phyloP scores from a whole-genome alignment of 2,113 vertebrate genomes.

The Salvelinus namaycush region DNA sequence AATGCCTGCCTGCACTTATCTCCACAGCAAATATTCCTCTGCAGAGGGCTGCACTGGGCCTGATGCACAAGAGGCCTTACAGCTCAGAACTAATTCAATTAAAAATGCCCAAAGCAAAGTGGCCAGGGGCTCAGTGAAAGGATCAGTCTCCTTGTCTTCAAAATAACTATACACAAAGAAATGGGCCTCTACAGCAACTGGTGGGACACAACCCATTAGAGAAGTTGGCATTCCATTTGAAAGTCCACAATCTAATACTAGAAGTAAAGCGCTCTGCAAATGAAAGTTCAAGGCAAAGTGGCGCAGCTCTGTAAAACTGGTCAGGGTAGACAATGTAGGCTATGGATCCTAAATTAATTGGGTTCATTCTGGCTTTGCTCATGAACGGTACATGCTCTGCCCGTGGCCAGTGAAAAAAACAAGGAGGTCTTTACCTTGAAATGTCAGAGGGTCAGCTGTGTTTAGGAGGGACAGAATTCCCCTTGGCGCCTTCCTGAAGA shows the following conservation, averaged over 20 bases:
- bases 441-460: constrained; percentile 11
- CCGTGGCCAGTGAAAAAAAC: not conserved
- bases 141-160: constrained; percentile 4
- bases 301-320: too few species aligned
- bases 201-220: constrained; percentile 3
- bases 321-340: not conserved
- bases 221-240: not conserved
- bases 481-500: constrained; percentile 3
- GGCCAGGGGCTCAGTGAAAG: not conserved
- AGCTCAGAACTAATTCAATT: constrained; percentile 59
- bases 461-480: not conserved
- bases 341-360: not conserved
- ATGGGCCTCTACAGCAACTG: constrained; percentile 1
- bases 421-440: not conserved
- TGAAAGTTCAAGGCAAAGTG: too few species aligned
- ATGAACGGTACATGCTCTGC: not conserved
- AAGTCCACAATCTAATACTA: not conserved
- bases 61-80: constrained; percentile 24
- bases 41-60: constrained; percentile 11
- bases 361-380: constrained; percentile 1
- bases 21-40: constrained; percentile 48
- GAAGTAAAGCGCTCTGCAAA: not conserved
- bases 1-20: constrained; percentile 21
- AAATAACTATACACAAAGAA: constrained; percentile 13
- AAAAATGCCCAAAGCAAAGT: constrained; percentile 32